Evolutionary conservation across 2,888 invertebrate genomes (phyloP), one percentile per base, ranked within the genome.

Genomic region (Operophtera brumata): DNA sequence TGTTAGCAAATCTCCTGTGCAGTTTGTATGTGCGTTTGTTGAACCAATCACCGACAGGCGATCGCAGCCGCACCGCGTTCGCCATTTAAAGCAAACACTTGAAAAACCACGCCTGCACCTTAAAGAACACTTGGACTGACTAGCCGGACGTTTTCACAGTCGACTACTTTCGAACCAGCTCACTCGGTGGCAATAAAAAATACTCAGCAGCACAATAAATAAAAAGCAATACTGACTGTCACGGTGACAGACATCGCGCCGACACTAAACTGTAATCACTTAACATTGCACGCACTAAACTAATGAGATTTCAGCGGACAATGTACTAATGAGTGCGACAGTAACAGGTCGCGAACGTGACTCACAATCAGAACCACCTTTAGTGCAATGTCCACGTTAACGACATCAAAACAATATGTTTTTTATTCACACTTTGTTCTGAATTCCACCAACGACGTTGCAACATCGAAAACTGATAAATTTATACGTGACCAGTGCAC

Each of bases 261-360:
- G 69, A 79, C 81, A 81, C 82, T 83, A 82, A 83, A 85, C 85
- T 81, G 81, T 87, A 86, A 85, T 86, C 86, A 86, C 83, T 86
- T 84, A 83, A 83, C 82, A 82, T 74, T 78, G 82, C 84, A 85
- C 86, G 84, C 86, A 85, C 82, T 75, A 78, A 76, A 84, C 82
- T 86, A 89, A 89, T 86, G 86, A 86, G 85, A 86, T 87, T 86
- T 86, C 77, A 84, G 81, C 74, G 75, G 80, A 82, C 86, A 80
- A 77, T 73, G 79, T 82, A 78, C 78, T 86, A 86, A 86, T 79
- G 84, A 84, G 79, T 74, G 73, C 77, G 80, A 82, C 84, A 80
- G 77, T 78, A 69, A 73, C 78, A 76, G 75, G 77, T 75, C 74
- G 75, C 61, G 67, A 66, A 73, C 70, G 71, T 89, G 89, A 89